Conservation (phyloP, 1,140 invertebrate genomes). For the Propsilocerus akamusi region DNA sequence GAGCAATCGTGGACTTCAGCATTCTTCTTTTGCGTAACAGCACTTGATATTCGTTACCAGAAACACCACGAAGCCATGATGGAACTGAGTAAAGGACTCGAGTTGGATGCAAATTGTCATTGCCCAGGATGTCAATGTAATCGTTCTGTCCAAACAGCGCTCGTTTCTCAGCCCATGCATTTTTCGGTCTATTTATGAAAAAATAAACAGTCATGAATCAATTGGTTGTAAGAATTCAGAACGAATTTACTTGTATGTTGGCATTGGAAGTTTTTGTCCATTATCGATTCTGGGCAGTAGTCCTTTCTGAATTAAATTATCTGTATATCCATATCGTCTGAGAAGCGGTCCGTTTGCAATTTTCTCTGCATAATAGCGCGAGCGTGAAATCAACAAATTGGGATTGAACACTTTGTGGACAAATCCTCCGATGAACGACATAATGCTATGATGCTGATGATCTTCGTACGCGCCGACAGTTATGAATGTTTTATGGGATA, state of each 20-base stretch:
- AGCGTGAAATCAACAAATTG: no score
- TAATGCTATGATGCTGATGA: no score
- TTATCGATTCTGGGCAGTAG: slow-evolving; percentile 38
- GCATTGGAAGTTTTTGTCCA: slow-evolving; percentile 35
- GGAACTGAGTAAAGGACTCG: slow-evolving; percentile 70
- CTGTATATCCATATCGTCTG: slow-evolving; percentile 48
- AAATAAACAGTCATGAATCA: not conserved
- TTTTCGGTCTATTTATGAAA: slow-evolving; percentile 33
- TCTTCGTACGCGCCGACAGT: no score
- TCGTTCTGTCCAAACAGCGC: slow-evolving; percentile 90
- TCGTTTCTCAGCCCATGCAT: slow-evolving; percentile 52
- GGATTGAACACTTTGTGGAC: no score
- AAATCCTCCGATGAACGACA: no score
- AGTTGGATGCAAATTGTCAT: slow-evolving; percentile 59
- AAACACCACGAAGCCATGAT: slow-evolving; percentile 66
- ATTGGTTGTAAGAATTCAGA: not conserved
- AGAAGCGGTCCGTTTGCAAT: slow-evolving; percentile 34
- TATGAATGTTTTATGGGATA: no score
- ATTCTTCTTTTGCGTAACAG: slow-evolving; percentile 57
- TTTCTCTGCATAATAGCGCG: slow-evolving; percentile 47
- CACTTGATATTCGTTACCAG: slow-evolving; percentile 68
- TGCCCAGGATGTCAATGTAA: slow-evolving; percentile 87
- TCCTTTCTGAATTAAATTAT: slow-evolving; percentile 42
- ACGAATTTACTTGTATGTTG: slow-evolving; percentile 34
- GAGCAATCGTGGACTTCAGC: slow-evolving; percentile 32